Percentiles rank a stretch among this genome's conserved stretches.
Conservation (phyloP, 2,888 invertebrate species). For the Pristionchus maxplancki region DNA sequence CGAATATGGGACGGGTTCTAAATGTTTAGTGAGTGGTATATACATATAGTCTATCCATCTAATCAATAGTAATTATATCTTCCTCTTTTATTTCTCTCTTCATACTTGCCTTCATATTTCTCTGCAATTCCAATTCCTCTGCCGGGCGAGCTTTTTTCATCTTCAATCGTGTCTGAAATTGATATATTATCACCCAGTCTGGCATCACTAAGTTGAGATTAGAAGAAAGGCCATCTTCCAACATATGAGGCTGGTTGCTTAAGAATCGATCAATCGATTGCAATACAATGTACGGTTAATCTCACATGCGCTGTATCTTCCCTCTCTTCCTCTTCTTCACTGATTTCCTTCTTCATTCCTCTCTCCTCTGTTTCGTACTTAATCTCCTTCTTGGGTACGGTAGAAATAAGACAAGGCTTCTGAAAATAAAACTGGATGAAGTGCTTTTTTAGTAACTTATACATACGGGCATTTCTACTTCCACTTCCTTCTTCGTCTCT, state of each 20-base stretch:
- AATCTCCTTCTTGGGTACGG: neutral
- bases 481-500: neutral
- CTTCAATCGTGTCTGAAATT: neutral
- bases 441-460: no score
- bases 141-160: neutral
- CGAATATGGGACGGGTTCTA: neutral
- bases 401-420: neutral
- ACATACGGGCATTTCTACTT: neutral
- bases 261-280: no score
- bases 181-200: no score
- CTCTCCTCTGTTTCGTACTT: neutral
- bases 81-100: neutral
- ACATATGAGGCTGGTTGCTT: no score
- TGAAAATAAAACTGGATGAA: neutral
- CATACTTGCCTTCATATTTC: neutral
- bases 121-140: neutral
- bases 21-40: neutral
- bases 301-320: neutral
- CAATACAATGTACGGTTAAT: no score
- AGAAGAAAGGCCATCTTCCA: no score
- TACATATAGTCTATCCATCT: neutral
- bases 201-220: no score
- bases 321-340: neutral
- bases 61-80: constrained; percentile 7
- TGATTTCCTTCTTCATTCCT: neutral